These are phyloP conservation scores for Brachyptera putata DNA, from an alignment of 2,888 invertebrate genomes.

Conservation along the genomic window DNA sequence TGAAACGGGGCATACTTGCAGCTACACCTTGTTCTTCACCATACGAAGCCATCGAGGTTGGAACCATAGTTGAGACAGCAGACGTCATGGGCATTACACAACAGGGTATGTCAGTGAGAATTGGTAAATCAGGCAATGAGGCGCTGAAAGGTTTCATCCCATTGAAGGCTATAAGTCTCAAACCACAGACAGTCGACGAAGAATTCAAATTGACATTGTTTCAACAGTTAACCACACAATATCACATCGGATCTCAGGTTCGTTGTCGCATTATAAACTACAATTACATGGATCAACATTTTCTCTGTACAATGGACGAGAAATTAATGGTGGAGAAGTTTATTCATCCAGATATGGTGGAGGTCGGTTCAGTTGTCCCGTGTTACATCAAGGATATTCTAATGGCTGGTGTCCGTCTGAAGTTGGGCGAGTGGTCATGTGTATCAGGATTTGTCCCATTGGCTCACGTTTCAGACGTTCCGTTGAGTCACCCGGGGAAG, in stretches of 20 bases:
- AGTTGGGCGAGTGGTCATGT: constrained; percentile 47
- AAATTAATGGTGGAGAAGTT: constrained; percentile 52
- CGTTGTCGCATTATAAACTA: constrained; percentile 59
- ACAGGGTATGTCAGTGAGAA: not conserved
- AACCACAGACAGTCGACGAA: not conserved
- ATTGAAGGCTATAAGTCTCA: not conserved
- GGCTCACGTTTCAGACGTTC: constrained; percentile 53
- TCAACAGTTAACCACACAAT: constrained; percentile 36
- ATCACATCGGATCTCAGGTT: constrained; percentile 42
- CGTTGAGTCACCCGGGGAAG: constrained; percentile 47
- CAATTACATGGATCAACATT: constrained; percentile 60
- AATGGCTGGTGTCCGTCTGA: constrained; percentile 49
- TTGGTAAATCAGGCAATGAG: not conserved
- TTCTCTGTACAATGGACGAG: constrained; percentile 62
- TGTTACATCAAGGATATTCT: constrained; percentile 50
- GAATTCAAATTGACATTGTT: constrained; percentile 35
- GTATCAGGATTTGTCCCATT: constrained; percentile 56
- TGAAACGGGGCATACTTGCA: constrained; percentile 38
- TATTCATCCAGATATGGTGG: constrained; percentile 51
- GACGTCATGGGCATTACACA: constrained; percentile 6
- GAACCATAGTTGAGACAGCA: constrained; percentile 3
- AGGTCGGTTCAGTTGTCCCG: constrained; percentile 52
- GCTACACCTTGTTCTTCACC: not conserved
- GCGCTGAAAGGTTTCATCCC: constrained; percentile 7
- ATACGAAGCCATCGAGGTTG: constrained; percentile 6